Evolutionary conservation across 2,113 vertebrate genomes (phyloP).

Genomic region (Otocyon megalotis): DNA sequence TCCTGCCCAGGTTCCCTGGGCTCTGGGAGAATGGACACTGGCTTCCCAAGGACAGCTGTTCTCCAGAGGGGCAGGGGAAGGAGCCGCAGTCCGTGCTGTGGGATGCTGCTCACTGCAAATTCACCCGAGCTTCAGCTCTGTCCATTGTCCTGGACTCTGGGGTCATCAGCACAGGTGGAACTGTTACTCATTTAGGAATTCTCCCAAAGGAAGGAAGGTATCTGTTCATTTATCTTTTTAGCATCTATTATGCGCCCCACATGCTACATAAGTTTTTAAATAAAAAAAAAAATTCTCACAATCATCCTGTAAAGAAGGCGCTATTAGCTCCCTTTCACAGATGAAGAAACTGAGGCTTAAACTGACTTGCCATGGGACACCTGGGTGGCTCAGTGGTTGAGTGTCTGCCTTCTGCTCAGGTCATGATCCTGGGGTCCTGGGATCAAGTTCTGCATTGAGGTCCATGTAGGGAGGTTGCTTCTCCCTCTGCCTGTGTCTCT

Average conservation of each 20-base stretch:
- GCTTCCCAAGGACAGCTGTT: neutral
- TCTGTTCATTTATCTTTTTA: neutral
- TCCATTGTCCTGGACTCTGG: neutral
- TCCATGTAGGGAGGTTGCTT: too few relatives aligned
- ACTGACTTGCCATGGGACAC: neutral
- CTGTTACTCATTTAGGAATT: neutral
- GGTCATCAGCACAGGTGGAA: neutral
- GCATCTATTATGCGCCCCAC: neutral
- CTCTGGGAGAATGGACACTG: neutral
- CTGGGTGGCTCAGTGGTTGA: too few relatives aligned
- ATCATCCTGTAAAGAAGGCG: neutral
- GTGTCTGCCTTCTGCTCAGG: too few relatives aligned
- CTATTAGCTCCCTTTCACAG: neutral
- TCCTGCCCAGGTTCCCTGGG: neutral
- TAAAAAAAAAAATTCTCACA: neutral
- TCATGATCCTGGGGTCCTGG: too few relatives aligned
- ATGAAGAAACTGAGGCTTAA: neutral
- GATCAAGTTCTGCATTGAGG: too few relatives aligned
- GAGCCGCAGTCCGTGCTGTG: neutral
- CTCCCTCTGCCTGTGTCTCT: too few relatives aligned
- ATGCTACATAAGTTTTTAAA: neutral
- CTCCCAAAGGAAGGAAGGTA: neutral
- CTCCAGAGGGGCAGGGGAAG: neutral
- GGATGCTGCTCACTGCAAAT: neutral
- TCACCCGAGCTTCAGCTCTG: neutral